Conservation (phyloP, 2,888 invertebrate species). For the Conchocele bisecta region DNA sequence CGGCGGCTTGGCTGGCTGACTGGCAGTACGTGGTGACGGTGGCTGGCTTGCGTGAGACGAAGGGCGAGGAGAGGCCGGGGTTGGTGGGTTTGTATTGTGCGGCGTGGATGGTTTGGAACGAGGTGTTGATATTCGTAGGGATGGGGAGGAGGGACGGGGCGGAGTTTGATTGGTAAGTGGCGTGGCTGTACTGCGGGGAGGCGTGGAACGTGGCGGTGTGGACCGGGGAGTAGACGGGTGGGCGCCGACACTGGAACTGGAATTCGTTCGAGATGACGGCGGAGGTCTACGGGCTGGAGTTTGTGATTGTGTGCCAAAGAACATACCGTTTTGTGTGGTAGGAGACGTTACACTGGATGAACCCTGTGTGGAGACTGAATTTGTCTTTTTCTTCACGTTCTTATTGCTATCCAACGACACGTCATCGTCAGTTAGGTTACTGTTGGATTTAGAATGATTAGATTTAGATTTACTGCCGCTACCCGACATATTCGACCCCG, state of each 20-base stretch:
- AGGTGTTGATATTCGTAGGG: neutral
- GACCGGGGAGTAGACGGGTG: slow-evolving; percentile 32
- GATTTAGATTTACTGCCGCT: slow-evolving; percentile 47
- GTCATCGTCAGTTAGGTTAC: slow-evolving; percentile 55
- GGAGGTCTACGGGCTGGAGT: slow-evolving; percentile 3
- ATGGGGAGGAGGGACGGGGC: neutral
- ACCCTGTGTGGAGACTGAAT: slow-evolving; percentile 43
- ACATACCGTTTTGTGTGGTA: slow-evolving; percentile 14
- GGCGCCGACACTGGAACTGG: slow-evolving; percentile 19
- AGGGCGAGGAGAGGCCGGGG: slow-evolving; percentile 6
- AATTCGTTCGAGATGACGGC: slow-evolving; percentile 22
- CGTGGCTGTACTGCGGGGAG: slow-evolving; percentile 24
- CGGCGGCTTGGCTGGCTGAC: slow-evolving; percentile 19
- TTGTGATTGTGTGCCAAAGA: too few relatives aligned
- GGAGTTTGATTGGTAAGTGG: neutral
- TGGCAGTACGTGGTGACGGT: slow-evolving; percentile 9
- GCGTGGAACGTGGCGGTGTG: slow-evolving; percentile 27
- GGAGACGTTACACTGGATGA: slow-evolving; percentile 56
- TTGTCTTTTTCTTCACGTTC: slow-evolving; percentile 54
- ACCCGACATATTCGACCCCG: slow-evolving; percentile 44
- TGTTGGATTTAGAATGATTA: slow-evolving; percentile 56
- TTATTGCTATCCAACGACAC: slow-evolving; percentile 60
- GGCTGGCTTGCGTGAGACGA: neutral
- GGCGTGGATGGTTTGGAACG: neutral
- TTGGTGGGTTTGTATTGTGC: neutral